phyloP scores from a whole-genome alignment of 2,113 vertebrate species.

The Apistogramma diplotaenia region DNA sequence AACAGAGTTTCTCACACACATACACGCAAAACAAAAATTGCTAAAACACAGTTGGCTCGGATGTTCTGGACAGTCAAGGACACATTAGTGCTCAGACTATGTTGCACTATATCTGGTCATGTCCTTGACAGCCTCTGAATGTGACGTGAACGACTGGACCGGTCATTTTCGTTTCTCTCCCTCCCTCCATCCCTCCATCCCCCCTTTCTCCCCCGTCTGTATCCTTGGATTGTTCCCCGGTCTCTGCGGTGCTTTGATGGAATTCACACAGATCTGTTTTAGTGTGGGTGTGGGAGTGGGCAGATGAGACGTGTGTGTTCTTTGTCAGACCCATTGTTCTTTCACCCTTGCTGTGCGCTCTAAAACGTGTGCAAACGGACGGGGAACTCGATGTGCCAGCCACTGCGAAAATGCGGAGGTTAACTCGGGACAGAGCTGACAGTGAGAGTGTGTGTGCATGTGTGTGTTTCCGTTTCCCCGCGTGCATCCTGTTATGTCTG shows the following conservation, averaged over 20 bases:
- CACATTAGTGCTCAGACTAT: neutral
- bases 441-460: neutral
- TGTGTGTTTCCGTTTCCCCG: neutral
- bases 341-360: constrained; percentile 15
- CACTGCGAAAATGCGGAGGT: constrained; percentile 39
- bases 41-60: neutral
- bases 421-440: constrained; percentile 22
- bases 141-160: constrained; percentile 5
- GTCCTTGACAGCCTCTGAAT: constrained; percentile 28
- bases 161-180: neutral
- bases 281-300: neutral
- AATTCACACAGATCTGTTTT: constrained; percentile 16
- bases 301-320: neutral
- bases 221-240: constrained; percentile 32
- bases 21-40: neutral
- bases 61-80: neutral
- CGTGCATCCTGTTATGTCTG: constrained; percentile 47
- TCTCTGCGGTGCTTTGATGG: constrained; percentile 35
- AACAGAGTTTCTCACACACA: neutral
- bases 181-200: neutral
- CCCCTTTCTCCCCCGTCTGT: neutral
- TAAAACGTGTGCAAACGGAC: neutral
- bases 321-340: constrained; percentile 40
- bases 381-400: constrained; percentile 20
- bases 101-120: neutral